Percentiles rank a stretch among this genome's conserved stretches.
Conservation (phyloP, 2,888 invertebrate genomes). For the Sphecodes monilicornis region DNA sequence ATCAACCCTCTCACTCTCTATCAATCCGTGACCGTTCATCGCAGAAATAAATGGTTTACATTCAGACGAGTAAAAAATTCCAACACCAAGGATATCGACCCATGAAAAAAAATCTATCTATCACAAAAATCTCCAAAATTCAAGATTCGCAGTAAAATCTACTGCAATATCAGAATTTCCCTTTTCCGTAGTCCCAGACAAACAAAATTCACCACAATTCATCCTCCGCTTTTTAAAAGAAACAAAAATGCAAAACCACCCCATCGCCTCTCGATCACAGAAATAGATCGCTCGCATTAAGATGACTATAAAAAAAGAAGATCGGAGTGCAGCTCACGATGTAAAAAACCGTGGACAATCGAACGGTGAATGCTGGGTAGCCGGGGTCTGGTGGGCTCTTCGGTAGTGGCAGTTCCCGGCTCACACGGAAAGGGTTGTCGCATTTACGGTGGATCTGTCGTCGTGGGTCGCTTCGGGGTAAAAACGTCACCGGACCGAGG, state of each 20-base stretch:
- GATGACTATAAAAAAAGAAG: background rate
- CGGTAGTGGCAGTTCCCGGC: constrained; percentile 53
- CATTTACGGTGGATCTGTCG: constrained; percentile 48
- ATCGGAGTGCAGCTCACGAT: background rate
- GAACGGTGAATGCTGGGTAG: background rate
- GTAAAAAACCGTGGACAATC: constrained; percentile 4
- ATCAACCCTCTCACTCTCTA: too few relatives aligned
- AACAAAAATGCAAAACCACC: background rate
- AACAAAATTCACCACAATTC: background rate
- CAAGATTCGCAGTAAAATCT: background rate
- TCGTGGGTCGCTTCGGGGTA: constrained; percentile 36
- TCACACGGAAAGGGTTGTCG: constrained; percentile 68
- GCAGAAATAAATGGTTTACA: too few relatives aligned
- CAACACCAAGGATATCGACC: too few relatives aligned
- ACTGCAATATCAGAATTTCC: background rate
- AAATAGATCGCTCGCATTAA: constrained; percentile 48
- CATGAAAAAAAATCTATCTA: too few relatives aligned
- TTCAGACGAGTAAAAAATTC: too few relatives aligned
- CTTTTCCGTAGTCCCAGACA: background rate
- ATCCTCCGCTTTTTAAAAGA: background rate
- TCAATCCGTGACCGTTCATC: too few relatives aligned
- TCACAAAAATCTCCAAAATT: background rate
- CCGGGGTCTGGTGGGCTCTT: constrained; percentile 22
- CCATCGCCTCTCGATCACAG: too few relatives aligned
- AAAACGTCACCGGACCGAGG: constrained; percentile 62